Conservation (phyloP, 2,888 invertebrate genomes). For the Drosophila testacea region DNA sequence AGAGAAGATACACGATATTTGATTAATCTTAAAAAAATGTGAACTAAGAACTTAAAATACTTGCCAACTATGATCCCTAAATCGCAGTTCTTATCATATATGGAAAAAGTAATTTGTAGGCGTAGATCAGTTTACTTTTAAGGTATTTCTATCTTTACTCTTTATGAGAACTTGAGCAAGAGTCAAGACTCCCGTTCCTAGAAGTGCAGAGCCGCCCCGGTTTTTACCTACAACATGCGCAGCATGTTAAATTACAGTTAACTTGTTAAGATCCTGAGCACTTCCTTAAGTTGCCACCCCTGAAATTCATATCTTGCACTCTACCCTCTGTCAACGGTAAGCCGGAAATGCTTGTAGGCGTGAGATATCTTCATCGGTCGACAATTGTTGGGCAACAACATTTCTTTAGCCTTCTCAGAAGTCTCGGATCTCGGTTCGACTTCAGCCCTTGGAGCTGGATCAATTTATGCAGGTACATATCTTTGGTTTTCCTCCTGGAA, state of each 20-base stretch:
- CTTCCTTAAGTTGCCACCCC: slow-evolving; percentile 44
- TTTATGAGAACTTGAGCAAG: not conserved
- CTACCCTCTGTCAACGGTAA: slow-evolving; percentile 48
- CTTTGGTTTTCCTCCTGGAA: slow-evolving; percentile 25
- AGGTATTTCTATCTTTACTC: not conserved
- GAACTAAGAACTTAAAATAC: not conserved
- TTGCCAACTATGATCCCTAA: not conserved
- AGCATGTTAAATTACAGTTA: slow-evolving; percentile 62
- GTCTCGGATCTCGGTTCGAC: slow-evolving; percentile 35
- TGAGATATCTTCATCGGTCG: slow-evolving; percentile 75
- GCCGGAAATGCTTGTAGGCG: slow-evolving; percentile 79
- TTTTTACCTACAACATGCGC: slow-evolving; percentile 40
- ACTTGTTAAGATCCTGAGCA: slow-evolving; percentile 53
- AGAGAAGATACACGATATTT: no score
- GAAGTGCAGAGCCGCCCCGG: slow-evolving; percentile 15
- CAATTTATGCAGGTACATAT: slow-evolving; percentile 72
- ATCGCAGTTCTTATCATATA: not conserved
- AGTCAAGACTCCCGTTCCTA: slow-evolving; percentile 31
- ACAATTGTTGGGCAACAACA: slow-evolving; percentile 15
- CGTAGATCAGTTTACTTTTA: not conserved
- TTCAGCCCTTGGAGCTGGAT: slow-evolving; percentile 35
- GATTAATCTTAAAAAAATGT: no score
- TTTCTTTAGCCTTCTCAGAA: slow-evolving; percentile 55
- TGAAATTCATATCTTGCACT: not conserved
- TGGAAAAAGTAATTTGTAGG: not conserved